A percentile compares a stretch with the other conserved stretches of the same genome.
phyloP scores from a whole-genome alignment of 2,113 vertebrate species.

The Isichthys henryi region DNA sequence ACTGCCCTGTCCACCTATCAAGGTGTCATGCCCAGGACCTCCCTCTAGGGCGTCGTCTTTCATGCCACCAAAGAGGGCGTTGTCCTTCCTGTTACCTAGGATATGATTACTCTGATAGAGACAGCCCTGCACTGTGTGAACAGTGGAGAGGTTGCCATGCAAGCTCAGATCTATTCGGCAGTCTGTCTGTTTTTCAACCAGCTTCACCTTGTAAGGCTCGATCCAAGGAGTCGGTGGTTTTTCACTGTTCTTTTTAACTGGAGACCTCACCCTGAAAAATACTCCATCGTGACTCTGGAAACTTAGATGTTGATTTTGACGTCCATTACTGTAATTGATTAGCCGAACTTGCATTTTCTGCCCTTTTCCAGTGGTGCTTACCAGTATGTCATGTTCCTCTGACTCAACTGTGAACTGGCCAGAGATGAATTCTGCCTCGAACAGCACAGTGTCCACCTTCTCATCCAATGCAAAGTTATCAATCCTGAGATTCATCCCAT shows the following conservation, averaged over 20 bases:
- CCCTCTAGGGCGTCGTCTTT: slow-evolving; percentile 36
- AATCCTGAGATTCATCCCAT: neutral
- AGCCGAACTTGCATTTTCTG: neutral
- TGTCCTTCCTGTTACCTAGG: neutral
- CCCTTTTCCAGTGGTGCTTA: neutral
- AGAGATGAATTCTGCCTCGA: neutral
- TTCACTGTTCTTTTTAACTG: neutral
- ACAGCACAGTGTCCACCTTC: neutral
- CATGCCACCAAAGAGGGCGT: slow-evolving; percentile 6
- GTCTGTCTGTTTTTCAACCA: slow-evolving; percentile 24
- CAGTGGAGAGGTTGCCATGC: slow-evolving; percentile 33
- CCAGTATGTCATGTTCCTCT: neutral
- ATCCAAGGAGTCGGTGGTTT: neutral
- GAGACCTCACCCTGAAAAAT: neutral
- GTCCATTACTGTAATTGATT: neutral
- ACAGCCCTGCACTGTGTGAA: slow-evolving; percentile 41
- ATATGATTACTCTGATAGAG: slow-evolving; percentile 36
- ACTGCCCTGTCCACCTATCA: slow-evolving; percentile 39
- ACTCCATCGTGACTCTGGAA: neutral
- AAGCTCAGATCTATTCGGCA: slow-evolving; percentile 36
- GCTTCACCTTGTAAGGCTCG: slow-evolving; percentile 42
- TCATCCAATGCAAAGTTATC: neutral
- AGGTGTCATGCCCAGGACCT: slow-evolving; percentile 40
- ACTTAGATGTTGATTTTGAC: neutral
- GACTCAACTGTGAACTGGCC: neutral